These are phyloP conservation scores for Oryzias curvinotus DNA, from an alignment of 2,113 vertebrate genomes.

Conservation along the genomic window DNA sequence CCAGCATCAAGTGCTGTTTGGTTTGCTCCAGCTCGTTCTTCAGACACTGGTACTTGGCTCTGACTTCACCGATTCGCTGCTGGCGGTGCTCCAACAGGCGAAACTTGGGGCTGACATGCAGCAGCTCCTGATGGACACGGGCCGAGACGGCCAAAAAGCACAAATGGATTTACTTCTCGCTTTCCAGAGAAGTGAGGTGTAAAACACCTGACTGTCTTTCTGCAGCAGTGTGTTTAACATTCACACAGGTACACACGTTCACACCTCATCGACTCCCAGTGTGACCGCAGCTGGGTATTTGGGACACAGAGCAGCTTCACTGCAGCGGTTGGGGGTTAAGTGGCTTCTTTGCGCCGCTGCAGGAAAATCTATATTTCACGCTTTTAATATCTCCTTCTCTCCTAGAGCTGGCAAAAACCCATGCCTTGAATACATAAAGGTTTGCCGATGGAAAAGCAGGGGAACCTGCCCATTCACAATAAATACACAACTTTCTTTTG, in stretches of 20 bases:
- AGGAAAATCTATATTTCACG: slow-evolving; percentile 60
- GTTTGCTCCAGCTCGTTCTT: slow-evolving; percentile 95
- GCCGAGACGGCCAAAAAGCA: slow-evolving; percentile 6
- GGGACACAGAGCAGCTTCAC: slow-evolving; percentile 47
- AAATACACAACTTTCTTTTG: slow-evolving; percentile 15
- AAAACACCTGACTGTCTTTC: slow-evolving; percentile 15
- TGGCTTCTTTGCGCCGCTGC: slow-evolving; percentile 43
- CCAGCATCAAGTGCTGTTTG: slow-evolving; percentile 96
- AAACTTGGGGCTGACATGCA: slow-evolving; percentile 87
- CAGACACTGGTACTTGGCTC: slow-evolving; percentile 93
- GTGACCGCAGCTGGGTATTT: slow-evolving; percentile 15
- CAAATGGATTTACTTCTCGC: slow-evolving; percentile 31
- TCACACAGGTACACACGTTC: slow-evolving; percentile 27
- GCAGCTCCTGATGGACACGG: slow-evolving; percentile 76
- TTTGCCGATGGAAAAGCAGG: slow-evolving; percentile 22
- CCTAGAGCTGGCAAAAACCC: slow-evolving; percentile 31
- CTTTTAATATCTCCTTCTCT: slow-evolving; percentile 33
- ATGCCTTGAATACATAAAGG: slow-evolving; percentile 36
- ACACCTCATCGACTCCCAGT: slow-evolving; percentile 23
- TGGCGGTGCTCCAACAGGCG: slow-evolving; percentile 92
- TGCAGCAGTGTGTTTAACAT: slow-evolving; percentile 21
- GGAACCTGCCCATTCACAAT: slow-evolving; percentile 30
- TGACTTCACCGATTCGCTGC: slow-evolving; percentile 92
- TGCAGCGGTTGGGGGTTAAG: slow-evolving; percentile 49
- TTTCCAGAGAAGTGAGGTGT: slow-evolving; percentile 17